phyloP scores from a whole-genome alignment of 2,888 invertebrate genomes.

The Drosophila lutescens region DNA sequence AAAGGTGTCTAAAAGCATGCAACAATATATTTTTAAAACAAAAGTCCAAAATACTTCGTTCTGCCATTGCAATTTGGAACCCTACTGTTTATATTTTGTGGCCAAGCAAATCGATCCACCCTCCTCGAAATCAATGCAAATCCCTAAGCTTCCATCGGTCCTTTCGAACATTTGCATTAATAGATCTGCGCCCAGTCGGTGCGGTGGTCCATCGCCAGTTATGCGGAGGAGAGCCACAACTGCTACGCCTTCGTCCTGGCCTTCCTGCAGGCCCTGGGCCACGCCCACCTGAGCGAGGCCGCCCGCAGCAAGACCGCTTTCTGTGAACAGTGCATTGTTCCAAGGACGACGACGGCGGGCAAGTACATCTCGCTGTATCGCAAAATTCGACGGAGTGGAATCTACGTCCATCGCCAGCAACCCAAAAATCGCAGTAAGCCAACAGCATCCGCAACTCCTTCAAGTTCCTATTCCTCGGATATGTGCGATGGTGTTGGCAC shows the following conservation, averaged over 20 bases:
- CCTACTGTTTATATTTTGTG: background rate
- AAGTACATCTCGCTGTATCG: slow-evolving; percentile 94
- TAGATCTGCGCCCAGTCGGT: slow-evolving; percentile 81
- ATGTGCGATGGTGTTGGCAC: slow-evolving; percentile 43
- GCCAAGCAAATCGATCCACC: background rate
- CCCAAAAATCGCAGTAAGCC: slow-evolving; percentile 30
- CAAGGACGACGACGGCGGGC: slow-evolving; percentile 91
- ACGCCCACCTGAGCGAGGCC: slow-evolving; percentile 89
- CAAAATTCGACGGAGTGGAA: slow-evolving; percentile 86
- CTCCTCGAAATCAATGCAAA: slow-evolving; percentile 41
- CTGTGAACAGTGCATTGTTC: slow-evolving; percentile 92
- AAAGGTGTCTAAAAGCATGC: too few relatives aligned
- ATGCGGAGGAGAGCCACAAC: slow-evolving; percentile 91
- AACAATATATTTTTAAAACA: too few relatives aligned
- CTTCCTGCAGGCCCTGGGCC: slow-evolving; percentile 90
- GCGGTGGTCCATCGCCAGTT: slow-evolving; percentile 88
- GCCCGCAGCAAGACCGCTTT: slow-evolving; percentile 88
- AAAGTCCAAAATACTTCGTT: too few relatives aligned
- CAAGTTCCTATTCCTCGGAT: slow-evolving; percentile 30
- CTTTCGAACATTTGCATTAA: slow-evolving; percentile 10
- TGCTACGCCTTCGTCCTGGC: slow-evolving; percentile 94
- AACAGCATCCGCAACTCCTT: background rate
- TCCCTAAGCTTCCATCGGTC: slow-evolving; percentile 27
- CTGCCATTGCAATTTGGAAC: too few relatives aligned
- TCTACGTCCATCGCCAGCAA: slow-evolving; percentile 85